Conservation (phyloP, 1,140 invertebrate species). For the Drosophila kohkoa region DNA sequence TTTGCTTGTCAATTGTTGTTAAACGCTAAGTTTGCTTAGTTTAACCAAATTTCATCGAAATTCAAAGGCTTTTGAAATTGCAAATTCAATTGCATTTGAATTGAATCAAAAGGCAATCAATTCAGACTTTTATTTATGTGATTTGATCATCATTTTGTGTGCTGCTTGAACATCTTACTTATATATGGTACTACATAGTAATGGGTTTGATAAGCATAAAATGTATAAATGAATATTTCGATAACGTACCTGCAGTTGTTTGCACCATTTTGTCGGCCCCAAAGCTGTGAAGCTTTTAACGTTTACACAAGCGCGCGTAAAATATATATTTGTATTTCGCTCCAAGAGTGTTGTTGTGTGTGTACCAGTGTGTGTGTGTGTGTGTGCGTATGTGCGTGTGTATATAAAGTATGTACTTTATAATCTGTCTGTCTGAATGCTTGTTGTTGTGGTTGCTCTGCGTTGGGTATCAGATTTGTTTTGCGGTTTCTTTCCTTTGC, state of each 20-base stretch:
- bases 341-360: neutral
- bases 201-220: neutral
- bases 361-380: constrained; percentile 4
- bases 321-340: constrained; percentile 26
- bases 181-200: neutral
- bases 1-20: too few relatives aligned
- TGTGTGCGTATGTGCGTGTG: neutral
- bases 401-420: constrained; percentile 20
- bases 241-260: constrained; percentile 72
- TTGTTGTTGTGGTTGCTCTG: constrained; percentile 12
- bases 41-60: too few relatives aligned
- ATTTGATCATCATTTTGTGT: too few relatives aligned
- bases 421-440: constrained; percentile 36
- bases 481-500: constrained; percentile 11
- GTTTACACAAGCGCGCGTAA: constrained; percentile 53
- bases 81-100: too few relatives aligned
- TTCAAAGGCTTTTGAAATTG: too few relatives aligned
- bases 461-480: constrained; percentile 12
- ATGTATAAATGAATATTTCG: constrained; percentile 2
- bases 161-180: too few relatives aligned
- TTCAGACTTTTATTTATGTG: too few relatives aligned
- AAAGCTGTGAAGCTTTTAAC: constrained; percentile 49
- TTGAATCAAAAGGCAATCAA: too few relatives aligned
- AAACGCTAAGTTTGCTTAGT: too few relatives aligned
- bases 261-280: constrained; percentile 66